phyloP scores from a whole-genome alignment of 2,797 vertebrate species.

The Chelonia mydas region DNA sequence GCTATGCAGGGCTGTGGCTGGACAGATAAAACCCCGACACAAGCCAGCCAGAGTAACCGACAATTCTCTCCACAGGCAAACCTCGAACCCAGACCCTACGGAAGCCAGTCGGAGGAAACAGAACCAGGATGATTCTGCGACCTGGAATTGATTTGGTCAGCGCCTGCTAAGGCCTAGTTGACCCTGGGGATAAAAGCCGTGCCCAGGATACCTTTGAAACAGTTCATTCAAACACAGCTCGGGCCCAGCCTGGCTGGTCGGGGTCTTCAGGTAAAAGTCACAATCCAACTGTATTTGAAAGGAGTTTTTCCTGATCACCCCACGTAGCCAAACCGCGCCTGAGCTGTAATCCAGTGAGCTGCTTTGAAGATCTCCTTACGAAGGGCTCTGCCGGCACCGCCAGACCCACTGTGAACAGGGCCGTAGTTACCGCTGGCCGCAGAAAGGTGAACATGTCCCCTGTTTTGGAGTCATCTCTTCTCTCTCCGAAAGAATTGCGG shows the following conservation, averaged over 20 bases:
- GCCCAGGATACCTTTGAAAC: neutral
- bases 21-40: too few relatives aligned
- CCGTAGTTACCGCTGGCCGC: neutral
- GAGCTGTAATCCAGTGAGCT: neutral
- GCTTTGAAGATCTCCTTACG: neutral
- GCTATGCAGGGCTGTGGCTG: neutral
- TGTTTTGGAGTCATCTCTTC: accelerated
- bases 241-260: neutral
- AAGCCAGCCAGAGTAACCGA: neutral
- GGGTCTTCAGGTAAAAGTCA: too few relatives aligned
- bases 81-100: too few relatives aligned
- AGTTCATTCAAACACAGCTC: accelerated
- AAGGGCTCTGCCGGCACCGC: neutral
- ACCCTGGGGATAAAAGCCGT: neutral
- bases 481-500: too few relatives aligned
- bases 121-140: neutral
- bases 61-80: neutral
- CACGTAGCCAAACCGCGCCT: neutral
- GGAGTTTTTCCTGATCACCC: neutral
- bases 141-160: neutral
- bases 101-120: neutral
- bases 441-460: neutral
- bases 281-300: too few relatives aligned
- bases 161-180: neutral
- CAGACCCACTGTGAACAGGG: neutral